Evolutionary conservation across 2,888 invertebrate species (phyloP), one percentile per base, ranked within the genome.

Genomic region (Pristionchus arcanus): DNA sequence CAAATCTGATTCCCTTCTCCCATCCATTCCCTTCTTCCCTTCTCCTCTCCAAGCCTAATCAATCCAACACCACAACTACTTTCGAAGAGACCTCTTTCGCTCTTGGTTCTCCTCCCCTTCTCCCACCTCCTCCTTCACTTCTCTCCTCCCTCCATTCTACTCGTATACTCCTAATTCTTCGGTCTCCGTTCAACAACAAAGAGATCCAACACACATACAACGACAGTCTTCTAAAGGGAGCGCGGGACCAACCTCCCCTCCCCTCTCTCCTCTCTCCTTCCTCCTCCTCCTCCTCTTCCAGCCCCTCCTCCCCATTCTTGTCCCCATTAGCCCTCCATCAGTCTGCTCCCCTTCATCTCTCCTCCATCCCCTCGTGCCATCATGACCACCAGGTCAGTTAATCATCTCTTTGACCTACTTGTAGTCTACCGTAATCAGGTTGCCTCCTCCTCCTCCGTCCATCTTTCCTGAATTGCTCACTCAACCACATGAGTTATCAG

Each of bases 301-400:
- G 16, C 28, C 34, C 34, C 59, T 31, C 55, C 25, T n/a, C 55
- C 84, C 59, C 84, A 59, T 59, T 85, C 84, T 59, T 34, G 83
- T 53, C 55, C 31, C 84, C 84, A 85, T 85, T 85, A 85, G 59
- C 55, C 84, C 49, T 83, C 34, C 53, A 34, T 53, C 84, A 85
- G 84, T 34, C 31, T 85, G 28, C 84, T 85, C n/a, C 84, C 84
- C 37, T 85, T 85, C 59, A 85, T 85, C 59, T 59, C 84, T 0
- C 37, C 84, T 25, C 59, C 84, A 4, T 85, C 84, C 34, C 84
- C 84, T 0, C 25, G 59, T 1, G 11, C 59, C 21, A 59, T 37
- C 37, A 85, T 85, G 84, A 85, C 84, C 11, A 85, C 84, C 31
- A 85, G 84, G 84, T 85, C 28, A 85, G 21, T 85, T 59, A n/a